Conservation (phyloP, 1,140 invertebrate genomes). For the Dufourea novaeangliae region DNA sequence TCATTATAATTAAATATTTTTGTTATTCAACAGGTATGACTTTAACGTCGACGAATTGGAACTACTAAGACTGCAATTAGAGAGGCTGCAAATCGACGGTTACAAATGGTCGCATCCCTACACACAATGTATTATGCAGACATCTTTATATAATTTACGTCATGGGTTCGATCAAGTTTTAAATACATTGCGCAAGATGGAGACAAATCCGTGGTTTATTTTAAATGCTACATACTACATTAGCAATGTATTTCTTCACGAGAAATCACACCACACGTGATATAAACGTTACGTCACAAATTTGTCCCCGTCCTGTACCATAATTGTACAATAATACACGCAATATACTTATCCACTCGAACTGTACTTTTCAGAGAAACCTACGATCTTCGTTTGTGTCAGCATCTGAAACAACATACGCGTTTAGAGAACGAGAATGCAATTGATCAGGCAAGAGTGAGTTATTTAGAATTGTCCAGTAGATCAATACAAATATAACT, state of each 20-base stretch:
- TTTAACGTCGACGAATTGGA: conserved; percentile 85
- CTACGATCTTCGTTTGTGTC: conserved; percentile 55
- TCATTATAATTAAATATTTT: background rate
- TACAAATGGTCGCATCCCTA: conserved; percentile 91
- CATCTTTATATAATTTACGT: conserved; percentile 86
- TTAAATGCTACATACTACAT: too few species aligned
- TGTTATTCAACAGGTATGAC: conserved; percentile 82
- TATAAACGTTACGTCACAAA: too few species aligned
- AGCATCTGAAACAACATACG: conserved; percentile 37
- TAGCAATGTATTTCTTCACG: too few species aligned
- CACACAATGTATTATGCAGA: conserved; percentile 91
- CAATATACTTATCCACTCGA: too few species aligned
- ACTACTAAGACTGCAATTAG: conserved; percentile 86
- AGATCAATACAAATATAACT: background rate
- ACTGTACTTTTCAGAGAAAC: conserved; percentile 31
- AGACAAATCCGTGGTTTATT: too few species aligned
- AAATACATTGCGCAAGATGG: too few species aligned
- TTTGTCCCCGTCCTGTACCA: too few species aligned
- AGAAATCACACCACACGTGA: too few species aligned
- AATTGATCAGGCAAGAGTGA: conserved; percentile 55
- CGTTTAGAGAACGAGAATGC: conserved; percentile 33
- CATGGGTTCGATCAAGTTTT: conserved; percentile 77
- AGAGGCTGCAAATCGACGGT: conserved; percentile 85
- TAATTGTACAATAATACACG: too few species aligned
- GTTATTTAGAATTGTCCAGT: background rate